These are phyloP conservation scores for Panurus biarmicus DNA, from an alignment of 2,113 vertebrate genomes.

Conservation along the genomic window DNA sequence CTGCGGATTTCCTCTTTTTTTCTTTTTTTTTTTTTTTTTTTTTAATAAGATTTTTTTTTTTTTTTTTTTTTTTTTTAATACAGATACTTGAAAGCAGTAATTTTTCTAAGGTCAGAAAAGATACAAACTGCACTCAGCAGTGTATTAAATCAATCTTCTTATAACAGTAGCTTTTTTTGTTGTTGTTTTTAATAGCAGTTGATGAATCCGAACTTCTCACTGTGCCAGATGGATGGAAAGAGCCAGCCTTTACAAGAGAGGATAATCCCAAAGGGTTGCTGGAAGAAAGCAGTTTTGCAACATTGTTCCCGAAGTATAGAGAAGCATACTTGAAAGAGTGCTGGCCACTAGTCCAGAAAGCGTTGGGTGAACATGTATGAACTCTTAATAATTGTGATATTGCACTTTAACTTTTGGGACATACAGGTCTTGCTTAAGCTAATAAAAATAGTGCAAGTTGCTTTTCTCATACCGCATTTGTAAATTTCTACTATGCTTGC, in stretches of 20 bases:
- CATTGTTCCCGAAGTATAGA: conserved; percentile 93
- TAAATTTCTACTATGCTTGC: neutral
- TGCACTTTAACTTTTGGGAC: neutral
- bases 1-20: neutral
- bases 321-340: conserved; percentile 93
- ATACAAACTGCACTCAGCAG: rapidly evolving
- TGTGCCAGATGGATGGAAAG: conserved; percentile 94
- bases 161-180: neutral
- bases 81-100: neutral
- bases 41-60: too few species aligned
- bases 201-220: conserved; percentile 85
- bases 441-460: neutral
- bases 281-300: conserved; percentile 98
- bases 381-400: neutral
- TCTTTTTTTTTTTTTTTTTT: neutral
- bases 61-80: neutral
- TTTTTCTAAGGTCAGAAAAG: neutral
- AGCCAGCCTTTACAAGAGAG: conserved; percentile 79
- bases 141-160: too few species aligned
- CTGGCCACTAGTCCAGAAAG: conserved; percentile 92
- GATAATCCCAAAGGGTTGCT: conserved; percentile 90
- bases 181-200: neutral
- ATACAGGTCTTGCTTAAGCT: neutral
- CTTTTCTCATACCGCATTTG: neutral
- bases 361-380: conserved; percentile 82